Percentiles rank a stretch among this genome's conserved stretches.
Conservation (phyloP, 2,888 invertebrate genomes). For the Unio pictorum region DNA sequence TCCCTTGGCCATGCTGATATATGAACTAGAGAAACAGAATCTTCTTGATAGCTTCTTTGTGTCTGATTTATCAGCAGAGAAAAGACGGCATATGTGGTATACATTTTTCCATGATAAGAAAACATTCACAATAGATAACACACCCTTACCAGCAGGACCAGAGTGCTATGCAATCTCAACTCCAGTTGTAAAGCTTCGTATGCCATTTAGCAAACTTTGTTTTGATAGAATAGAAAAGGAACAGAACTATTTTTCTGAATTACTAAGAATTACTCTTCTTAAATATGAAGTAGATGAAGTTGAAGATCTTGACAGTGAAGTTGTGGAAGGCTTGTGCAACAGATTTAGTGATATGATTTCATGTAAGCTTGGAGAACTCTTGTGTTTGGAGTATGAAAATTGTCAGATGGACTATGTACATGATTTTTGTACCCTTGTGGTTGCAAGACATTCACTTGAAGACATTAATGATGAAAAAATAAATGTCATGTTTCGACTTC, state of each 20-base stretch:
- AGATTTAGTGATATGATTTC: too few relatives aligned
- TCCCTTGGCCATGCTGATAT: slow-evolving; percentile 33
- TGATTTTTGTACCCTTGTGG: slow-evolving; percentile 18
- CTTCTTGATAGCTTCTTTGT: slow-evolving; percentile 25
- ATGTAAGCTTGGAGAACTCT: too few relatives aligned
- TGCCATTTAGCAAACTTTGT: slow-evolving; percentile 31
- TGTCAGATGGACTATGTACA: slow-evolving; percentile 9
- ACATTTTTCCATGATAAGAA: slow-evolving; percentile 3
- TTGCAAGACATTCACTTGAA: not conserved
- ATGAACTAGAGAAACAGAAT: slow-evolving; percentile 21
- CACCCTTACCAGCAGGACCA: slow-evolving; percentile 29
- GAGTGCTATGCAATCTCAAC: slow-evolving; percentile 32
- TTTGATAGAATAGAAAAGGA: slow-evolving; percentile 23
- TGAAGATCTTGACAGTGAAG: slow-evolving; percentile 24
- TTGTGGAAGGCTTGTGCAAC: too few relatives aligned
- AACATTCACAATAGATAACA: slow-evolving; percentile 15
- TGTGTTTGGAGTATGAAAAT: slow-evolving; percentile 8
- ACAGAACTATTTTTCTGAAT: slow-evolving; percentile 27
- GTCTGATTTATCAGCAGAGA: not conserved
- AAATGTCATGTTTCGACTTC: slow-evolving; percentile 5
- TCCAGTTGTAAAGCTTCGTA: slow-evolving; percentile 11
- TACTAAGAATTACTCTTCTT: slow-evolving; percentile 16
- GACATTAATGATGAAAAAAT: not conserved
- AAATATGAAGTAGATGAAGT: slow-evolving; percentile 29
- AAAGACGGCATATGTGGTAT: slow-evolving; percentile 16